These are phyloP conservation scores for Temnothorax nylanderi DNA, from an alignment of 1,140 invertebrate species.

Conservation along the genomic window DNA sequence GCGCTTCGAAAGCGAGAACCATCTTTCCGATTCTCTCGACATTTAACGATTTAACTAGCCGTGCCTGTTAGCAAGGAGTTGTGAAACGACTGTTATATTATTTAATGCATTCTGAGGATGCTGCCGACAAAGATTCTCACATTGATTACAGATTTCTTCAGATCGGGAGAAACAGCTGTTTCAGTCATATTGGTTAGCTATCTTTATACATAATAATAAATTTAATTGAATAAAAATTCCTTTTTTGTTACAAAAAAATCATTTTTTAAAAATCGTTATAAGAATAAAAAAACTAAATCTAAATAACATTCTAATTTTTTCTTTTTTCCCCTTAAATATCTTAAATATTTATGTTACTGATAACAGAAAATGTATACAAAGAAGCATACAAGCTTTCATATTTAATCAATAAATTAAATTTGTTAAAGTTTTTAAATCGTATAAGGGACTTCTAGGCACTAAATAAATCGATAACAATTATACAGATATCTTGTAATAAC, in stretches of 20 bases:
- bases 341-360: neutral
- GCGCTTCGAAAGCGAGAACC: constrained; percentile 16
- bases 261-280: neutral
- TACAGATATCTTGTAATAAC: neutral
- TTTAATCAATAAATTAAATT: neutral
- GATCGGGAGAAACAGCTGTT: neutral
- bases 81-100: neutral
- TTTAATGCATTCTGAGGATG: neutral
- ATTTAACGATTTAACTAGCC: constrained; percentile 24
- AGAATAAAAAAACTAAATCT: neutral
- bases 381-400: neutral
- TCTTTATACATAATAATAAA: neutral
- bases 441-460: neutral
- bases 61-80: neutral
- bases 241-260: neutral
- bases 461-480: constrained; percentile 30
- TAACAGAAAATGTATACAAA: neutral
- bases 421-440: neutral
- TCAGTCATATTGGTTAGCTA: neutral
- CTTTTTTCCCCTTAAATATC: neutral
- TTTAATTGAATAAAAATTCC: neutral
- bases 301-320: neutral
- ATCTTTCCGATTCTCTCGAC: constrained; percentile 19
- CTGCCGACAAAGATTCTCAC: neutral
- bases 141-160: neutral